Evolutionary conservation across 2,113 vertebrate genomes (phyloP), one percentile per base, ranked within the genome.

Genomic region (Daboia siamensis): DNA sequence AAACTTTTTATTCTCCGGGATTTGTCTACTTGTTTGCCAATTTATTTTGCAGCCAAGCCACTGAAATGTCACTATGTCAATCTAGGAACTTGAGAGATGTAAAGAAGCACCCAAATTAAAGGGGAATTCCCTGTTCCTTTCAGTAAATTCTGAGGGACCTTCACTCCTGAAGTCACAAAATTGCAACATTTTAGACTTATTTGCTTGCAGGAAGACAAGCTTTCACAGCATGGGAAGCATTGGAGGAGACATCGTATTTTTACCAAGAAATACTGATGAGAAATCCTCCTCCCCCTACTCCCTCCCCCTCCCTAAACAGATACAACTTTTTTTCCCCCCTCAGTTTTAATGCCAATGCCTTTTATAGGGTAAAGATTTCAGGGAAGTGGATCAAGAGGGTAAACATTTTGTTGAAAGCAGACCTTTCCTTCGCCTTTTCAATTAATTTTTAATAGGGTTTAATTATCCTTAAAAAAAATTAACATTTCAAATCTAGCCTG

Each of bases 321-420:
- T 64, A 4, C 12, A 15, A n/a, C 64, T 12, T 5, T 12, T 2
- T 5, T 5, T 0, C 0, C 1, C 4, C 12, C 29, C 64, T 15
- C 64, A 69, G 12, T n/a, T 1, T 69, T 69, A 69, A 69, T n/a
- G 64, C 29, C 64, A 69, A 2, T 69, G 29, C 12, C 4, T n/a
- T 69, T 69, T 69, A 69, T 15, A 33, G 29, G 29, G 13, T n/a
- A 69, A 69, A 69, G 29, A n/a, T 69, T n/a, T n/a, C 0, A 0
- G 29, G 29, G 64, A n/a, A 4, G 12, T 69, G 29, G 29, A 69
- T 21, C 74, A 21, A 44, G 33, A 21, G 17, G 74, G 33, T 44
- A 80, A 17, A 21, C 74, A 80, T 44, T 17, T 0, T 80, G 74
- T 80, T 44, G 33, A 80, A 80, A 44, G 33, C 21, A 33, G 74